A percentile compares a stretch with the other conserved stretches of the same genome.
Conservation (phyloP, 2,797 vertebrate species). For the Ptychobarbus kaznakovi region DNA sequence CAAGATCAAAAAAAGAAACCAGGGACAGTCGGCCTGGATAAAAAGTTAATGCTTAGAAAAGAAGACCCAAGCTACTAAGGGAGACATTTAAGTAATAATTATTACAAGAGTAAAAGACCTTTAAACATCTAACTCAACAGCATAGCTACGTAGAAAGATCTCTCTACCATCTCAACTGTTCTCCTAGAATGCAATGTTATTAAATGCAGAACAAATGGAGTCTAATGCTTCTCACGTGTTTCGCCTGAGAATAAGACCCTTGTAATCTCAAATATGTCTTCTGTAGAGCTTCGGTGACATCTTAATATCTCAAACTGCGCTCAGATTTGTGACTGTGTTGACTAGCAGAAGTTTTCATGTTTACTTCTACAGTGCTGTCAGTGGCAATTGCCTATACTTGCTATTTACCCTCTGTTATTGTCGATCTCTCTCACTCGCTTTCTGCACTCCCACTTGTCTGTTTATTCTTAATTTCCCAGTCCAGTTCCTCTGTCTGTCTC, state of each 20-base stretch:
- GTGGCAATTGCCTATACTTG: constrained; percentile 3
- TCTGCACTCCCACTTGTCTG: constrained; percentile 21
- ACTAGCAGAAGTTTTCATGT: neutral
- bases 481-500: constrained; percentile 25
- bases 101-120: neutral
- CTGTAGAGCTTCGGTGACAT: neutral
- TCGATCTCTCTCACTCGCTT: constrained; percentile 5
- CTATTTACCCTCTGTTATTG: constrained; percentile 35
- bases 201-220: neutral
- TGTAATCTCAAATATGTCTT: neutral
- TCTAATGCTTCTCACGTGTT: neutral
- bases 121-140: constrained; percentile 4
- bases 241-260: neutral
- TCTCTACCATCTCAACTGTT: neutral
- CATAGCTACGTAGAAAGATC: neutral
- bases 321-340: neutral
- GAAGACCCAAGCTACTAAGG: neutral
- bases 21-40: neutral
- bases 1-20: neutral
- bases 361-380: neutral
- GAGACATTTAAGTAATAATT: neutral
- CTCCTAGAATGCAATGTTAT: neutral
- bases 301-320: neutral
- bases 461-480: constrained; percentile 49
- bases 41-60: neutral